phyloP scores from a whole-genome alignment of 2,797 vertebrate genomes.

The Mus minutoides region DNA sequence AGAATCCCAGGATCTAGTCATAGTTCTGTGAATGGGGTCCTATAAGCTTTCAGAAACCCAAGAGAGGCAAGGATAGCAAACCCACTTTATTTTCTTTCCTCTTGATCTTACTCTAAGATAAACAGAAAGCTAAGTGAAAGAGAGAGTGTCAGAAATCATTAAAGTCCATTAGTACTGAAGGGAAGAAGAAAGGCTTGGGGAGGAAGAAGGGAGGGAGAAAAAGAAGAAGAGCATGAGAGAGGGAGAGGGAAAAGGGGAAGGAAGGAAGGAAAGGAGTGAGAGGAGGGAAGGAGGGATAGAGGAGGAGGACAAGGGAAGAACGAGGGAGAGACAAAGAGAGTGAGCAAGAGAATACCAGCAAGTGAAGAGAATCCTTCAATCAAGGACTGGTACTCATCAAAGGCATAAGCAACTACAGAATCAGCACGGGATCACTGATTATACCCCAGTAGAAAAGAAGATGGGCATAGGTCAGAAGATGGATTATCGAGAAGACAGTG shows the following conservation, averaged over 20 bases:
- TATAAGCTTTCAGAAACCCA: background rate
- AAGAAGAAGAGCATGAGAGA: no score
- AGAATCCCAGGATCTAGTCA: background rate
- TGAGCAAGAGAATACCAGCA: background rate
- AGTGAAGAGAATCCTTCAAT: background rate
- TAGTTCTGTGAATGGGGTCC: background rate
- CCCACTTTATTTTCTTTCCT: background rate
- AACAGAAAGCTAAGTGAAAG: background rate
- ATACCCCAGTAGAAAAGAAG: background rate
- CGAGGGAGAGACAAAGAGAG: accelerated
- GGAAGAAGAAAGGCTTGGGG: background rate
- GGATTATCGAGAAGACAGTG: conserved; percentile 3
- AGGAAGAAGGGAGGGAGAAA: no score
- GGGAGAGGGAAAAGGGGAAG: background rate
- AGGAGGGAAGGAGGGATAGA: accelerated
- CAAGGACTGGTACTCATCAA: background rate
- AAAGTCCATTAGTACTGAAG: background rate
- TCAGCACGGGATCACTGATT: background rate
- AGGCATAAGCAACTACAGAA: conserved; percentile 1
- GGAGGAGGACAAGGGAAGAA: background rate
- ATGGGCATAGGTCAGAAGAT: background rate
- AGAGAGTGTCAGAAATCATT: background rate
- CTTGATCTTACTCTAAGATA: background rate
- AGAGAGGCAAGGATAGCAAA: background rate
- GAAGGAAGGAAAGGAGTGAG: accelerated